Conservation (phyloP, 1,140 invertebrate genomes). For the Pinna nobilis region DNA sequence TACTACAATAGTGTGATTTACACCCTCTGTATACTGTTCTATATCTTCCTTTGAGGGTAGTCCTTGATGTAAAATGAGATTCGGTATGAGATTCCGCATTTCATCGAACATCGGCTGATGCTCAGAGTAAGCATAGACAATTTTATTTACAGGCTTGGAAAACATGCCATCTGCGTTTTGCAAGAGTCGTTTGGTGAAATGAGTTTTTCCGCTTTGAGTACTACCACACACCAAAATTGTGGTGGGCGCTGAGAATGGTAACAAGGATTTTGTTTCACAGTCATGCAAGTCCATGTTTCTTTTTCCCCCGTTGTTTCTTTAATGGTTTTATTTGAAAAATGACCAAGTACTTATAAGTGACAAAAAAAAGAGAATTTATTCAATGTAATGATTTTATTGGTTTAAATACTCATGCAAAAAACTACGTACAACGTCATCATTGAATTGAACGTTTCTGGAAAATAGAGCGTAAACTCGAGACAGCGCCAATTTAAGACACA, state of each 20-base stretch:
- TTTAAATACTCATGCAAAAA: conserved; percentile 12
- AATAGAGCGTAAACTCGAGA: background rate
- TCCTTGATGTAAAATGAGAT: conserved; percentile 25
- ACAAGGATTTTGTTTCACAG: conserved; percentile 13
- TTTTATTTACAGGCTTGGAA: conserved; percentile 5
- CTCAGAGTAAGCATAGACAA: conserved; percentile 26
- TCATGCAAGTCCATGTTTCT: background rate
- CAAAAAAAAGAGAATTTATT: background rate
- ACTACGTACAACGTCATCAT: conserved; percentile 9
- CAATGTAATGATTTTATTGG: conserved; percentile 1
- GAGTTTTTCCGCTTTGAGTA: conserved; percentile 27
- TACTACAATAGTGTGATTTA: conserved; percentile 24
- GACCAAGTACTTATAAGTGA: background rate
- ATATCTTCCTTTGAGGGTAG: conserved; percentile 27
- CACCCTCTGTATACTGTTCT: conserved; percentile 28
- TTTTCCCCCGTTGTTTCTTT: background rate
- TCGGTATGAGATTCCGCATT: conserved; percentile 14
- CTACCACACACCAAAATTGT: conserved; percentile 24
- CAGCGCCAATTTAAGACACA: conserved; percentile 3
- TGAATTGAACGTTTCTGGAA: background rate
- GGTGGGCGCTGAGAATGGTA: conserved; percentile 16
- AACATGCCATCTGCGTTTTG: conserved; percentile 33
- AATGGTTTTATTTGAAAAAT: background rate
- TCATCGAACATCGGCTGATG: conserved; percentile 33
- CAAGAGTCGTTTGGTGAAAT: conserved; percentile 20